Percentiles rank a stretch among this genome's conserved stretches.
Conservation (phyloP, 2,113 vertebrate species). For the Nothoprocta pentlandii region DNA sequence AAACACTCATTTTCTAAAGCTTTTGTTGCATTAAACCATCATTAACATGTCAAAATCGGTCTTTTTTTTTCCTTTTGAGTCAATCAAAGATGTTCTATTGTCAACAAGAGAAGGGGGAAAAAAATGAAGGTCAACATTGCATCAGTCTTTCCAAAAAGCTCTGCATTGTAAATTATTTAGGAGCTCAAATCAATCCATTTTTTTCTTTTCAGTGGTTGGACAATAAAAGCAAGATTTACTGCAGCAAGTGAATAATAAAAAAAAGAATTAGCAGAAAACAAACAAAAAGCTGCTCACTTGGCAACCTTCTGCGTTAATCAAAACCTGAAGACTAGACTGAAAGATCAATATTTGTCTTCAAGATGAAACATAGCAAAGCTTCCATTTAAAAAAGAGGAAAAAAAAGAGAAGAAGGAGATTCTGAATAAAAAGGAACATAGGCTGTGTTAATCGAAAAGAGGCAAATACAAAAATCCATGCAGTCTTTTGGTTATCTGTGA, state of each 20-base stretch:
- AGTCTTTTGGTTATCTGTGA: conserved; percentile 71
- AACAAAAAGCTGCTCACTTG: conserved; percentile 78
- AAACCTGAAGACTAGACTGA: conserved; percentile 77
- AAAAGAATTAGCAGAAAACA: conserved; percentile 84
- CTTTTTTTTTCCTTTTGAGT: conserved; percentile 10
- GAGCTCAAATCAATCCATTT: conserved; percentile 78
- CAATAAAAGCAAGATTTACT: conserved; percentile 84
- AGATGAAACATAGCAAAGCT: conserved; percentile 77
- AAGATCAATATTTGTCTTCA: conserved; percentile 84
- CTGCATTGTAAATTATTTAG: conserved; percentile 80
- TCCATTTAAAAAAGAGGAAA: conserved; percentile 37
- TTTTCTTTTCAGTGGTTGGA: conserved; percentile 76
- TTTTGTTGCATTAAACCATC: conserved; percentile 53
- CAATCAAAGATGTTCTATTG: conserved; percentile 56
- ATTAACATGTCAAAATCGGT: conserved; percentile 60
- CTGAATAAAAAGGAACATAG: conserved; percentile 49
- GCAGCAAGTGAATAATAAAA: conserved; percentile 82
- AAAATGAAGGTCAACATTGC: conserved; percentile 63
- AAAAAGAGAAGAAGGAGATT: not conserved
- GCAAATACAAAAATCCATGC: conserved; percentile 75
- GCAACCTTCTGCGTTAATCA: conserved; percentile 82
- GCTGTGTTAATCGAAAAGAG: conserved; percentile 72
- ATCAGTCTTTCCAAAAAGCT: conserved; percentile 61
- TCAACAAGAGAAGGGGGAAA: not conserved
- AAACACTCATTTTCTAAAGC: conserved; percentile 60